Evolutionary conservation across 2,113 vertebrate species (phyloP), one percentile per base, ranked within the genome.

Genomic region (Pyxicephalus adspersus): DNA sequence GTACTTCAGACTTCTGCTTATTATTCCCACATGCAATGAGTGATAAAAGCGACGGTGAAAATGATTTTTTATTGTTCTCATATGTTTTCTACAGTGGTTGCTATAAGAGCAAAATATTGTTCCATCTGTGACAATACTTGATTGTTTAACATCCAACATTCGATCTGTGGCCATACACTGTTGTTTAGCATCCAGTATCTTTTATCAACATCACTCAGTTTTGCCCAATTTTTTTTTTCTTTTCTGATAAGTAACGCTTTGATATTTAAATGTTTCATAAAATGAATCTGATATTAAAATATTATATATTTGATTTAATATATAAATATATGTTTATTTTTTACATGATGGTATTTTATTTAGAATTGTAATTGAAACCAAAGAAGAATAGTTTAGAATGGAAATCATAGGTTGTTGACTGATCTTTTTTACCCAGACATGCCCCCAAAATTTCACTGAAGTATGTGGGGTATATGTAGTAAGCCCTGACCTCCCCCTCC

Each of bases 61-160:
- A 87, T 89, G 29, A 83, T 89, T 90, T 38, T 92, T 90, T 91
- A 91, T 92, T 89, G 85, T 90, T 89, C 85, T 92, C 90, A 88
- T 88, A 88, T 91, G 88, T 89, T 89, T 90, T 87, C 54, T 68
- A 76, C 84, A 83, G 75, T 85, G 84, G 83, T 85, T 87, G 87
- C 80, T 89, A 77, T 89, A 89, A 83, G 76, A 88, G 57, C 77
- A 87, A 89, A 84, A 77, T 11, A 87, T 88, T 87, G 83, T 51
- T 71, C 25, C 84, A 79, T 88, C 83, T 81, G 83, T 92, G 88
- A 90, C 85, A 92, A 84, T 84, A 80, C 83, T 51, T 84, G 86
- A 84, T 91, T 90, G 87, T 90, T 89, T 89, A 85, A 89, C 80
- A 86, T 89, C 77, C 83, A 89, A 54, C 70, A 83, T 87, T 13